phyloP scores from a whole-genome alignment of 2,797 vertebrate genomes.

The Sparidentex hasta region DNA sequence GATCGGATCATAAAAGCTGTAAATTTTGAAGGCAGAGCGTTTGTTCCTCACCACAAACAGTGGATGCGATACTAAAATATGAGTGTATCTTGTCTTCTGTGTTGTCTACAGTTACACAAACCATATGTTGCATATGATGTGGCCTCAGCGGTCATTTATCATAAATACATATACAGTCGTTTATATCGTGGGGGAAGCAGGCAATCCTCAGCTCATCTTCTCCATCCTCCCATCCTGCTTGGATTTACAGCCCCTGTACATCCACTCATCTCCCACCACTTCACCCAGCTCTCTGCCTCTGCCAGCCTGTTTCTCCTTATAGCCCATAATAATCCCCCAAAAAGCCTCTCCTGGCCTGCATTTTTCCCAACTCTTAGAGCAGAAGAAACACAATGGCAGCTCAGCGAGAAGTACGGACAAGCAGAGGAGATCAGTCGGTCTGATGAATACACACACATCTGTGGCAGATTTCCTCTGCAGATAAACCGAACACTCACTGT shows the following conservation, averaged over 20 bases:
- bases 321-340: constrained; percentile 60
- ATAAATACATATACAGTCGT: constrained; percentile 48
- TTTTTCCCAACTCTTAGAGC: constrained; percentile 45
- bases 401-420: constrained; percentile 40
- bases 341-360: constrained; percentile 51
- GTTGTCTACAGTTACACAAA: constrained; percentile 47
- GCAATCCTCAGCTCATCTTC: constrained; percentile 59
- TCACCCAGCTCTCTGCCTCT: constrained; percentile 40
- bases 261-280: constrained; percentile 62
- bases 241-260: constrained; percentile 54
- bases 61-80: constrained; percentile 3
- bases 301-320: constrained; percentile 55
- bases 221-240: constrained; percentile 65
- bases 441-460: constrained; percentile 67
- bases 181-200: constrained; percentile 54
- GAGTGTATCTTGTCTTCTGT: constrained; percentile 20
- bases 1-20: background rate
- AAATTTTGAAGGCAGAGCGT: background rate
- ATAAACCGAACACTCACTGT: constrained; percentile 62
- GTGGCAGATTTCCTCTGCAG: constrained; percentile 66
- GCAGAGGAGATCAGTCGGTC: constrained; percentile 55
- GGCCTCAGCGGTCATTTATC: constrained; percentile 53
- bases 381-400: constrained; percentile 52
- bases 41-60: constrained; percentile 7
- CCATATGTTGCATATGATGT: constrained; percentile 32